Evolutionary conservation across 2,113 vertebrate species (phyloP), one percentile per base, ranked within the genome.

Genomic region (Psittacula cyanocephala): DNA sequence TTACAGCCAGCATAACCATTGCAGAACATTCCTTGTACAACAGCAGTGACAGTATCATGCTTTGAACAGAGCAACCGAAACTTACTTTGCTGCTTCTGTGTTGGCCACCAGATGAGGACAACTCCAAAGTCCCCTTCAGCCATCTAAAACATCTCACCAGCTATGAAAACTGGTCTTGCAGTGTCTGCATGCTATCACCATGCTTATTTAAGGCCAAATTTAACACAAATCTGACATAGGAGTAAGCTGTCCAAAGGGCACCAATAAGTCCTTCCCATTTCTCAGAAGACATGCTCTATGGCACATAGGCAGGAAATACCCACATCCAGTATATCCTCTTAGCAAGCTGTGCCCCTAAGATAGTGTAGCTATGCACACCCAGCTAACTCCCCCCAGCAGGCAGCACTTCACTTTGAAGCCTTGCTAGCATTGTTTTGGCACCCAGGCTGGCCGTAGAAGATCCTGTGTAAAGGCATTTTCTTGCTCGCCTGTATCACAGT

Each of bases 291-390:
- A 5, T 77, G 39, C 29, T 52, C 4, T 52, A 3, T 1, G 4
- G 11, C 24, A 11, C 2, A 2, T 2, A 7, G 15, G 18, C 39
- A 63, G n/a, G 50, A 88, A 67, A 49, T 3, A 28, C 8, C 3
- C 10, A 7, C 20, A 35, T 31, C 8, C 6, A 3, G 3, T 22
- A 37, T 1, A 23, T 6, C 15, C 44, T 20, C 24, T n/a, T 13
- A 15, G 11, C 39, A 62, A 41, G 27, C 24, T n/a, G 18, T 2
- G 13, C 8, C 20, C 16, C 27, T 33, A 17, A 47, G n/a, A 10
- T 1, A 27, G 6, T 0, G 5, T 13, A 44, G 50, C 47, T 59
- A 3, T n/a, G 29, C 22, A 44, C 46, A 25, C 5, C 37, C 2
- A 67, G 18, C 37, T 67, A 44, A 39, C 3, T 15, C 7, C 9